Base-by-base conservation (phyloP, 2,888 invertebrate species). In the Drosophila yooni region DNA sequence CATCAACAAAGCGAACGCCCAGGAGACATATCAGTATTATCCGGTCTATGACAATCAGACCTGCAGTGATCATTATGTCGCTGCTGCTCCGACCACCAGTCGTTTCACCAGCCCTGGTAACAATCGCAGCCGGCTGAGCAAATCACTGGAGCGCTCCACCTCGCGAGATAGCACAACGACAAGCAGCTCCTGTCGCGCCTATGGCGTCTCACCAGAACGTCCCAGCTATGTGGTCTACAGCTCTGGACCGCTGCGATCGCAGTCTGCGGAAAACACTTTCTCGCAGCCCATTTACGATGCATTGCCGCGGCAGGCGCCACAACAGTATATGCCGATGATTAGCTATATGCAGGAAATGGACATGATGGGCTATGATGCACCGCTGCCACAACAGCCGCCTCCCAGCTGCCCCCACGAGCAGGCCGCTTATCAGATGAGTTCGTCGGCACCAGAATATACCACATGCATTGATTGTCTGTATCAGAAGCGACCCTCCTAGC, bases 391-490 rank as follows among this genome's bases (percentile, higher is more conserved):
- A 5, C 46, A 72, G 48, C 61, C 73, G 57, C 73, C 70, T 18
- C 46, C 18, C n/a, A 74, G 70, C 66, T 83, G 74, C 53, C 77
- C 71, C 7, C 89, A 87, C n/a, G 89, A 87, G 18, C 74, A 76
- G 3, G 36, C 62, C 3, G 50, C 79, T 48, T 80, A 87, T 94
- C 86, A 90, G 71, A 65, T 91, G 25, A 92, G 92, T 79, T 91
- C 92, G 15, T 92, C 92, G 46, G 94, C 94, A 18, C 95, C 96
- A 65, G 96, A 96, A 77, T 95, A 95, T 69, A 95, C 96, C 54
- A 96, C 96, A 33, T 96, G 96, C 93, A 96, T 96, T 82, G 96
- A 96, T 90, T 96, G 96, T 91, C 95, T 96, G 92, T 94, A 96
- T 51, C 95, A 96, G 68, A 94, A 94, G 81, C 94, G 95, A 92